Percentiles rank a stretch among this genome's conserved stretches.
These are phyloP conservation scores for Orussus abietinus DNA, from an alignment of 1,140 invertebrate species.

Conservation along the genomic window DNA sequence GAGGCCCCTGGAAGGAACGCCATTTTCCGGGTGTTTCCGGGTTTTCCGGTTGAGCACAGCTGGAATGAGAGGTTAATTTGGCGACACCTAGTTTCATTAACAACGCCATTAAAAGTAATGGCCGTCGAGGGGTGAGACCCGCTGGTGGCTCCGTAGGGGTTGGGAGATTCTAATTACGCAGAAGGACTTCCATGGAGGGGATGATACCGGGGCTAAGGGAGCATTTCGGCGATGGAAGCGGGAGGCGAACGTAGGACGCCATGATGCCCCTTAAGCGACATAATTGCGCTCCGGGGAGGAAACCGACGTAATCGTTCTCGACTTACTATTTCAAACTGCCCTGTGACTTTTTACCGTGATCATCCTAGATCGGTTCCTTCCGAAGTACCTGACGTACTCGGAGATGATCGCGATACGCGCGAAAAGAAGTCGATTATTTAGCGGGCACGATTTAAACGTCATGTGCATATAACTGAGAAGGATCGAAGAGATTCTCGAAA, in stretches of 20 bases:
- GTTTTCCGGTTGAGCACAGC: constrained; percentile 47
- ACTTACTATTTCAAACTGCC: constrained; percentile 5
- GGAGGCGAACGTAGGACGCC: constrained; percentile 25
- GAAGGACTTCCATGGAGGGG: constrained; percentile 29
- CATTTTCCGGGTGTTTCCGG: no score
- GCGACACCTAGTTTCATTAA: constrained; percentile 54
- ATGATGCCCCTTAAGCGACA: constrained; percentile 34
- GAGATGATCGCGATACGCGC: no score
- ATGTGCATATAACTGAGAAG: no score
- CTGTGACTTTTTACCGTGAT: no score
- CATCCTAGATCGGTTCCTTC: no score
- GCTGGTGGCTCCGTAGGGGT: constrained; percentile 28
- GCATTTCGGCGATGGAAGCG: constrained; percentile 10
- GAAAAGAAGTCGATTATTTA: no score
- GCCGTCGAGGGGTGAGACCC: constrained; percentile 37
- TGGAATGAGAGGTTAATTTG: constrained; percentile 52
- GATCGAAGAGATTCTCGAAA: no score
- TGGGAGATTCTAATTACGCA: constrained; percentile 45
- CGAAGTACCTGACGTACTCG: no score
- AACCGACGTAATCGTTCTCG: constrained; percentile 23
- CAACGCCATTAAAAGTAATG: constrained; percentile 55
- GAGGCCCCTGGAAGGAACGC: no score
- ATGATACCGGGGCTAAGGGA: constrained; percentile 5
- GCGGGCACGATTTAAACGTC: no score
- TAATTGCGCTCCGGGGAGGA: constrained; percentile 28